phyloP scores from a whole-genome alignment of 1,140 invertebrate genomes.

The Ptiloglossa arizonensis region DNA sequence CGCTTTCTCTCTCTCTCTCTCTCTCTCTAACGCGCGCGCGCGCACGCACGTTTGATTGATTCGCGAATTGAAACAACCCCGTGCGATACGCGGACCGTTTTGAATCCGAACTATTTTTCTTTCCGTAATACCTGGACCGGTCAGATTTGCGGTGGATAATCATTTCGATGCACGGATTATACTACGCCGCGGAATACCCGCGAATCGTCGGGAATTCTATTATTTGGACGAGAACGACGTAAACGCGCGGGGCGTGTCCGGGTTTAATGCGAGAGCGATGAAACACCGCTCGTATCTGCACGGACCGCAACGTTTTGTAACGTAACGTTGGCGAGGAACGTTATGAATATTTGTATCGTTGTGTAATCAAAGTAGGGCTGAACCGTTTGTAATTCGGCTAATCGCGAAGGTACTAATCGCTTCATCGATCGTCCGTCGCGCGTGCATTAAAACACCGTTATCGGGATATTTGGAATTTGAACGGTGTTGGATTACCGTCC shows the following conservation, averaged over 20 bases:
- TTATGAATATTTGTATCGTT: not conserved
- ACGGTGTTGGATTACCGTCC: not conserved
- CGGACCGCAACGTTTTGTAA: not conserved
- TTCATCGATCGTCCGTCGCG: not conserved
- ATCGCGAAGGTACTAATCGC: not conserved
- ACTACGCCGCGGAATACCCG: too few relatives aligned
- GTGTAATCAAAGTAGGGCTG: not conserved
- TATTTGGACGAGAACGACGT: not conserved
- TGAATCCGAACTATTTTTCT: not conserved
- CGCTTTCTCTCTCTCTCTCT: too few relatives aligned
- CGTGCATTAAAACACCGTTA: not conserved
- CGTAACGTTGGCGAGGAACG: not conserved
- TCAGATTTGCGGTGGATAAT: constrained; percentile 13
- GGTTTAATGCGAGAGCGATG: not conserved
- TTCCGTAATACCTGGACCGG: not conserved
- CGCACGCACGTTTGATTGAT: constrained; percentile 24
- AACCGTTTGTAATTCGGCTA: not conserved
- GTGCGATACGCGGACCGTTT: not conserved
- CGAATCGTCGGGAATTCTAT: not conserved
- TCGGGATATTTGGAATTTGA: not conserved
- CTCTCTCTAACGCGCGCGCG: too few relatives aligned
- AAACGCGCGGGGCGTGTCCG: too few relatives aligned
- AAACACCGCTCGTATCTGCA: not conserved
- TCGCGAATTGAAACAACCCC: constrained; percentile 9
- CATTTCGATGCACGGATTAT: not conserved